Evolutionary conservation across 2,113 vertebrate species (phyloP).

Genomic region (Alectura lathami): DNA sequence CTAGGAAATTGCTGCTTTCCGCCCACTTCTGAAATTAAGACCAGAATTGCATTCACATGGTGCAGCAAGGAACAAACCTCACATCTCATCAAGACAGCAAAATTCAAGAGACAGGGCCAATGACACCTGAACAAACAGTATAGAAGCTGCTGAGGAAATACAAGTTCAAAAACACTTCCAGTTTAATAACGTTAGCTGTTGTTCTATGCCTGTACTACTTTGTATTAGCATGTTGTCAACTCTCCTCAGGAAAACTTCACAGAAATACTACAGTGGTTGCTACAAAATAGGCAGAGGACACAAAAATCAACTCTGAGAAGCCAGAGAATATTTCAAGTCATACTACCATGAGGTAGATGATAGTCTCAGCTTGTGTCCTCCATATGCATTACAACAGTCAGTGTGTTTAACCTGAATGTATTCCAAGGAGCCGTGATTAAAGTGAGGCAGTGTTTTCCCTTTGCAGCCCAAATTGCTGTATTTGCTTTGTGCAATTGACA

Average conservation of each 20-base stretch:
- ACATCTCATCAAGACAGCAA: neutral
- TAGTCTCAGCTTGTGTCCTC: neutral
- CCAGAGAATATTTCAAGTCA: neutral
- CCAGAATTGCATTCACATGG: neutral
- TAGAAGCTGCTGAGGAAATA: slow-evolving; percentile 2
- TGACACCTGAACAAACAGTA: neutral
- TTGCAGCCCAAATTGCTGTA: neutral
- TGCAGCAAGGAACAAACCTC: slow-evolving; percentile 14
- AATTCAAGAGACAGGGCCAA: neutral
- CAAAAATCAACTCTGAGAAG: neutral
- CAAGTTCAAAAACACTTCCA: neutral
- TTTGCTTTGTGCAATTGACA: neutral
- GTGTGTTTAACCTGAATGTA: neutral
- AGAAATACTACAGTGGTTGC: neutral
- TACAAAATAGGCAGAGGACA: neutral
- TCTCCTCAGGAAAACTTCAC: neutral
- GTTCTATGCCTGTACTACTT: neutral
- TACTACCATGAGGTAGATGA: neutral
- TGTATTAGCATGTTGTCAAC: neutral
- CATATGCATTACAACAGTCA: neutral
- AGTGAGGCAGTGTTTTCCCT: neutral
- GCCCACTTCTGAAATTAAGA: slow-evolving; percentile 25
- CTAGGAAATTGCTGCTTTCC: neutral
- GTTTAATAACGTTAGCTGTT: slow-evolving; percentile 10
- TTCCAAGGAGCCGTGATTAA: neutral